Evolutionary conservation across 2,888 invertebrate species (phyloP), one percentile per base, ranked within the genome.

Genomic region (Omphaloscelis lunosa): DNA sequence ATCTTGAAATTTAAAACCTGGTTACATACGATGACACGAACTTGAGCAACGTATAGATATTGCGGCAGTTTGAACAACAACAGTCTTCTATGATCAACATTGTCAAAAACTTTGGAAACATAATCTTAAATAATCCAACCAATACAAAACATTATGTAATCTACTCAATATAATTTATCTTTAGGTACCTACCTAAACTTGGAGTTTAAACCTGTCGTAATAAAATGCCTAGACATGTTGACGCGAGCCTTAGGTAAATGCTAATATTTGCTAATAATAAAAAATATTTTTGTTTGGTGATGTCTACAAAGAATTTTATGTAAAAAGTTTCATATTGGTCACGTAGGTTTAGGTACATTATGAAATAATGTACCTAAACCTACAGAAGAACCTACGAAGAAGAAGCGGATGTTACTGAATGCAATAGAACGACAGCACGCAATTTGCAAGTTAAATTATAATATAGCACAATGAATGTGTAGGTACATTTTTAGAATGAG

Each of bases 91-190:
- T 75, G 34, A 29, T 78, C 56, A 56, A 75, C 23, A 76, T 17
- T 58, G 34, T 66, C 76, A 67, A 59, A 58, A 39, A 27, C 58
- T 27, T 78, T 39, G 8, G 17, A 65, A 51, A 63, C 62, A 23
- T 23, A 23, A 23, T 41, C 20, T 3, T 51, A 45, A 29, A 72
- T 51, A 45, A 56, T 72, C 53, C 8, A 72, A 73, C 9, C 12
- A 34, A n/a, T 74, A 34, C 45, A 20, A 73, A 45, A 45, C n/a
- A 6, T 34, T 45, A 56, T 56, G 12, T 73, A 17, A 72, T 45
- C 41, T 29, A 72, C 17, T 3, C 17, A 29, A 29, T 41, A 53
- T 29, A 9, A 72, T 29, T 17, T 58, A 56, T 56, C 7, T 41
- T 41, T 29, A n/a, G 7, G 7, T 48, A 29, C 0, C 4, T 63